Conservation (phyloP, 2,888 invertebrate genomes). For the Dynastes tityus region DNA sequence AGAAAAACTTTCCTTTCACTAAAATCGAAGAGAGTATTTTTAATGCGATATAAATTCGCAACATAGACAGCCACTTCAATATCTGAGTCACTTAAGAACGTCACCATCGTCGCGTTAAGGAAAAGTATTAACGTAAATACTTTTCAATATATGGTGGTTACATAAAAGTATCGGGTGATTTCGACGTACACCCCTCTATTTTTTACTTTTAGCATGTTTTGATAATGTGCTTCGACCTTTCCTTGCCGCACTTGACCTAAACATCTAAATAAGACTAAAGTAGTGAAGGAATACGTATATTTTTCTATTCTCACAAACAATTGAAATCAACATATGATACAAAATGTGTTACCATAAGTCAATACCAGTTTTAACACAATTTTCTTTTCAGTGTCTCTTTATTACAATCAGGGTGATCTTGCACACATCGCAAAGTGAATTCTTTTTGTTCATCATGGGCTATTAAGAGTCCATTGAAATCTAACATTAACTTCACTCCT, state of each 20-base stretch:
- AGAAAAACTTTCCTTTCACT: too few relatives aligned
- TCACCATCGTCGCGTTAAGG: too few relatives aligned
- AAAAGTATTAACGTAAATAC: too few relatives aligned
- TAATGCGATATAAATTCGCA: too few relatives aligned
- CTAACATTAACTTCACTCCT: background rate
- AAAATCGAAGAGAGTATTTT: too few relatives aligned
- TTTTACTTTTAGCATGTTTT: background rate
- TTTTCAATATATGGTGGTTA: background rate
- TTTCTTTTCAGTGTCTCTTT: background rate
- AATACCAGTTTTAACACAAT: background rate
- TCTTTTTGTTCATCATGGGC: background rate
- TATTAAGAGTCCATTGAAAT: background rate
- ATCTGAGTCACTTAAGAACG: too few relatives aligned
- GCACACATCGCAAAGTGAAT: background rate
- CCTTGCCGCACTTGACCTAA: background rate
- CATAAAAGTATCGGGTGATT: background rate
- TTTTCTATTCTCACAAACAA: too few relatives aligned
- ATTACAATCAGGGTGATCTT: background rate
- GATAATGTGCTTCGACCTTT: background rate
- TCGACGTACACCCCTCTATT: background rate
- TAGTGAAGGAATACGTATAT: too few relatives aligned
- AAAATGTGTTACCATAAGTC: background rate
- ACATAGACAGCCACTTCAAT: too few relatives aligned
- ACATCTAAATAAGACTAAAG: too few relatives aligned
- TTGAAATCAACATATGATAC: background rate